Base-by-base conservation (phyloP, 2,888 invertebrate species). In the Acleris literana region DNA sequence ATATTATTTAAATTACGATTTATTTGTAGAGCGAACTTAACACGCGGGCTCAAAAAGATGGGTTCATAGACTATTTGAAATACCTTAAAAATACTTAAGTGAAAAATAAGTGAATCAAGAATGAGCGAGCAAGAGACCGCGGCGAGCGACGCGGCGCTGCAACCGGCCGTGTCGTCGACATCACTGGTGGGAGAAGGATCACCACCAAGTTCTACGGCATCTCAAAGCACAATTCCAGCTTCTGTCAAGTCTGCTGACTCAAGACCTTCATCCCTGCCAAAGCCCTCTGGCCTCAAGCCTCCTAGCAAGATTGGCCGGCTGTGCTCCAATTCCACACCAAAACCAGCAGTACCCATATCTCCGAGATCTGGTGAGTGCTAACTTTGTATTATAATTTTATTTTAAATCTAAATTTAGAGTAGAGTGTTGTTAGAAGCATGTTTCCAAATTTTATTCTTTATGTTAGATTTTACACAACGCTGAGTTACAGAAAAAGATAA, bases 291-390 rank as follows among this genome's bases (percentile, higher is more conserved):
- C 64, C 83, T 95, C 71, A 94, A 94, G 76, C 94, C 91, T 59
- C 95, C 95, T 5, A 93, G 94, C 53, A 95, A 95, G 86, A 95
- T 96, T 78, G 95, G 95, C 67, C 88, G 95, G 72, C 93, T 95
- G 48, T 95, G 95, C 77, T 93, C 94, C 73, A 93, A 94, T 64
- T 89, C 93, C 68, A 90, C 94, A 69, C 95, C 95, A 9, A 95
- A 95, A 84, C 95, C 95, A 69, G 94, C 95, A n/a, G 84, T 95
- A 63, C 95, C 95, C 43, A 90, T 94, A 55, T 92, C 94, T 67
- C 94, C 94, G 20, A 88, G 93, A 87, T 81, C 82, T 80, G 93
- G 93, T 93, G 77, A 93, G 93, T 88, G 61, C 69, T 61, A 33
- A 39, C 13, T 39, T 39, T 4, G 13, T 39, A 11, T 39, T 39